phyloP scores from a whole-genome alignment of 2,888 invertebrate species.

The Erebia aethiops region DNA sequence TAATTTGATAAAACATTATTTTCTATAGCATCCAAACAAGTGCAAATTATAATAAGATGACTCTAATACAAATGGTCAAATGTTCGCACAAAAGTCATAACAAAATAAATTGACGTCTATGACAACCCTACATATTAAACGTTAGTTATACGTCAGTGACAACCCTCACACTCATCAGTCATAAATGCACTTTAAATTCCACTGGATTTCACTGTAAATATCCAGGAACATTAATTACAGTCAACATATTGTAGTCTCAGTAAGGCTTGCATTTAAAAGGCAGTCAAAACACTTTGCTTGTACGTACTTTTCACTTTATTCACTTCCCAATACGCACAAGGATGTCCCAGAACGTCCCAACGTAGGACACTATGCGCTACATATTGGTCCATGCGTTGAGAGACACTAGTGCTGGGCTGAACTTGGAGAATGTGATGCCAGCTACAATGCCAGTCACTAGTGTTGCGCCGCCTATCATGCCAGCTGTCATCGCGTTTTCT shows the following conservation, averaged over 20 bases:
- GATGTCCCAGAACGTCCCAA: slow-evolving; percentile 57
- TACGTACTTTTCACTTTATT: slow-evolving; percentile 19
- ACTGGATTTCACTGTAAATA: neutral
- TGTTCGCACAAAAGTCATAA: too few species aligned
- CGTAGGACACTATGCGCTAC: slow-evolving; percentile 60
- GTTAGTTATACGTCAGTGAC: neutral
- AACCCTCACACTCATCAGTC: neutral
- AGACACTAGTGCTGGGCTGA: slow-evolving; percentile 85
- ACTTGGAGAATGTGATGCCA: slow-evolving; percentile 90
- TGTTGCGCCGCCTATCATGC: slow-evolving; percentile 98
- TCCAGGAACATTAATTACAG: slow-evolving; percentile 10
- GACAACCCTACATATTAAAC: too few species aligned
- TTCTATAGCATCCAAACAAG: too few species aligned
- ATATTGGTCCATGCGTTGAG: slow-evolving; percentile 51
- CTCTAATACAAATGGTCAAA: too few species aligned
- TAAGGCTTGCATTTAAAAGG: slow-evolving; percentile 10
- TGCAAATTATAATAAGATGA: too few species aligned
- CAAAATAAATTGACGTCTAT: neutral
- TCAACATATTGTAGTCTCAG: slow-evolving; percentile 1
- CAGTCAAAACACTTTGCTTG: neutral
- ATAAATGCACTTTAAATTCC: slow-evolving; percentile 14
- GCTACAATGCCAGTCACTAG: slow-evolving; percentile 93
- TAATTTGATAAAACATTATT: too few species aligned
- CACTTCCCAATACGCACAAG: slow-evolving; percentile 45
- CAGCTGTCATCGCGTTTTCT: slow-evolving; percentile 92